Evolutionary conservation across 2,797 vertebrate species (phyloP).

Genomic region (Rhinophrynus dorsalis): DNA sequence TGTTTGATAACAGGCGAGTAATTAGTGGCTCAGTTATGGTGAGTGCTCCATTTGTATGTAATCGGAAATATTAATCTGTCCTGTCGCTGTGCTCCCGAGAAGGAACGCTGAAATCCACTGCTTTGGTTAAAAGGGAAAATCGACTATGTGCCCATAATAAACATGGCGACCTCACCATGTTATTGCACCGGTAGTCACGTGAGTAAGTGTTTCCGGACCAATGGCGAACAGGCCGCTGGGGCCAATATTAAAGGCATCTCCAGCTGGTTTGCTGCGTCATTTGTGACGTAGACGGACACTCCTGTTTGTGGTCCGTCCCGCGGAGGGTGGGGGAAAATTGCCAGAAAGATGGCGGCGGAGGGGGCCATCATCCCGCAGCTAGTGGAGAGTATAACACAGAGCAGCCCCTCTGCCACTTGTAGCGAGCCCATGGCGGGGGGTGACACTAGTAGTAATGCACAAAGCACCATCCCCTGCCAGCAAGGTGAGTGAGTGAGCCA

Average conservation of each 20-base stretch:
- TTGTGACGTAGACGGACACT: slow-evolving; percentile 19
- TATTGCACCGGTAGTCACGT: no score
- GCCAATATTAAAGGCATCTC: not conserved
- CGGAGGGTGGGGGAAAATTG: slow-evolving; percentile 9
- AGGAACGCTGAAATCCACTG: no score
- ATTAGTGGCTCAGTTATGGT: no score
- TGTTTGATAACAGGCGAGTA: no score
- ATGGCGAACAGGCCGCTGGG: not conserved
- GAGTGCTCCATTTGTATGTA: no score
- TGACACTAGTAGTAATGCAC: slow-evolving; percentile 78
- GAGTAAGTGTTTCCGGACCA: slow-evolving; percentile 36
- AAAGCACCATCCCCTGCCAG: slow-evolving; percentile 69
- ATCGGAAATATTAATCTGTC: no score
- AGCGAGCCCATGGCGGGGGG: slow-evolving; percentile 65
- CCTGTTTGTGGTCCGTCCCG: slow-evolving; percentile 14
- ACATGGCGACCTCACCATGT: slow-evolving; percentile 12
- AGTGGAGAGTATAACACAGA: slow-evolving; percentile 66
- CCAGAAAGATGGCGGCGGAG: slow-evolving; percentile 62
- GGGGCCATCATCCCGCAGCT: slow-evolving; percentile 62
- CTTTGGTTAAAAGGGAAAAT: no score
- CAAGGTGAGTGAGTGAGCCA: slow-evolving; percentile 78
- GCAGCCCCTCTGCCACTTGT: slow-evolving; percentile 57
- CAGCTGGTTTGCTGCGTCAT: not conserved
- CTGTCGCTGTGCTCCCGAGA: no score
- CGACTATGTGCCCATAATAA: not conserved